A percentile compares a stretch with the other conserved stretches of the same genome.
phyloP scores from a whole-genome alignment of 2,113 vertebrate species.

The Clarias magur region DNA sequence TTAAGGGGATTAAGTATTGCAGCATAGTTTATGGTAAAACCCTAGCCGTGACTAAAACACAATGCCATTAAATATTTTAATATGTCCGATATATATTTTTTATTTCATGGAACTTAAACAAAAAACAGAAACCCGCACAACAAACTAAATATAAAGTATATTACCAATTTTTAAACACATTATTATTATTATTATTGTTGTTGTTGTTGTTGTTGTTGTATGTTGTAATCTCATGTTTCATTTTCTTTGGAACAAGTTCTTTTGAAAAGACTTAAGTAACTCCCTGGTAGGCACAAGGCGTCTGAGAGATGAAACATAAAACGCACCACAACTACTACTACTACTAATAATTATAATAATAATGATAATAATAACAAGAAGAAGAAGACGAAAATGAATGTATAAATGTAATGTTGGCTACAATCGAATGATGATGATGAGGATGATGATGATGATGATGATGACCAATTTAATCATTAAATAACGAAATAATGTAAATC shows the following conservation, averaged over 20 bases:
- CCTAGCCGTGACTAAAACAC: background rate
- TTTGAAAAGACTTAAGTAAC: constrained; percentile 91
- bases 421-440: background rate
- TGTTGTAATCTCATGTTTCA: constrained; percentile 88
- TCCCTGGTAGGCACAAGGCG: constrained; percentile 84
- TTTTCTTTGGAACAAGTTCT: constrained; percentile 88
- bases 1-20: background rate
- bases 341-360: background rate
- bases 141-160: background rate
- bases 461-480: background rate
- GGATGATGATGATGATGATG: background rate
- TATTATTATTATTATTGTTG: no score
- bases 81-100: background rate
- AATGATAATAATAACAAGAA: background rate
- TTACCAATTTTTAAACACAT: background rate
- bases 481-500: background rate
- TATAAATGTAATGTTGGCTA: background rate
- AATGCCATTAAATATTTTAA: background rate
- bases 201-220: constrained; percentile 41
- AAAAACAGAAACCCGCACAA: background rate
- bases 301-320: constrained; percentile 84
- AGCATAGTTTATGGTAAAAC: background rate
- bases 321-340: constrained; percentile 29
- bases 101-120: background rate
- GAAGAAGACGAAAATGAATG: background rate